Percentiles rank a stretch among this genome's conserved stretches.
Conservation (phyloP, 2,888 invertebrate species). For the Imbricaverruca yamaguchii region DNA sequence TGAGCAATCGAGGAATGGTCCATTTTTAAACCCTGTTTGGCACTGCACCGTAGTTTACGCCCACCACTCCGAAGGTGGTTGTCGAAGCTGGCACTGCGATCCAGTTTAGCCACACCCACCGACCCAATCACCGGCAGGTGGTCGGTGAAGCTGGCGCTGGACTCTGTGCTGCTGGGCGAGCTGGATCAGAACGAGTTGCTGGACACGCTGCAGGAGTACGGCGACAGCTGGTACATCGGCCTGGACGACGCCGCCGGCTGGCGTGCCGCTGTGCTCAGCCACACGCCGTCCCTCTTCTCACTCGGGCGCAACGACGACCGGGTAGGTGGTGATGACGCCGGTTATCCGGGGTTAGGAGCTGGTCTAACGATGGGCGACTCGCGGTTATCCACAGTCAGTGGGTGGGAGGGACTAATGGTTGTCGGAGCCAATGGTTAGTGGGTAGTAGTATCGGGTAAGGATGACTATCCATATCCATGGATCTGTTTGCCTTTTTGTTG, state of each 20-base stretch:
- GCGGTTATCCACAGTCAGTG: too few relatives aligned
- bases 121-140: slow-evolving; percentile 40
- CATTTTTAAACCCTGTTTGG: too few relatives aligned
- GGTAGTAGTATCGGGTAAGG: too few relatives aligned
- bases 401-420: too few relatives aligned
- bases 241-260: slow-evolving; percentile 40
- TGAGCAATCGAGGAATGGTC: too few relatives aligned
- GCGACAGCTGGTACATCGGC: slow-evolving; percentile 43
- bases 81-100: slow-evolving; percentile 34
- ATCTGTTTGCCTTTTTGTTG: too few relatives aligned
- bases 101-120: slow-evolving; percentile 37
- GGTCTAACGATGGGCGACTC: too few relatives aligned
- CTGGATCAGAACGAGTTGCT: slow-evolving; percentile 39
- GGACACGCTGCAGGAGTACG: slow-evolving; percentile 40
- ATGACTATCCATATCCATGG: too few relatives aligned
- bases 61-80: slow-evolving; percentile 41
- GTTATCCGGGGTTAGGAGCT: too few relatives aligned
- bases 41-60: slow-evolving; percentile 30
- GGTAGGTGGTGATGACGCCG: slow-evolving; percentile 26
- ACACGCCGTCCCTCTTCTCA: slow-evolving; percentile 40
- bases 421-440: too few relatives aligned
- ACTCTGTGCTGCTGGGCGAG: slow-evolving; percentile 42
- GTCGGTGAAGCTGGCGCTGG: slow-evolving; percentile 44
- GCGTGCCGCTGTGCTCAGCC: slow-evolving; percentile 40
- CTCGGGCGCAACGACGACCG: slow-evolving; percentile 35